Conservation (phyloP, 2,888 invertebrate species). For the Heliconius ismenius region DNA sequence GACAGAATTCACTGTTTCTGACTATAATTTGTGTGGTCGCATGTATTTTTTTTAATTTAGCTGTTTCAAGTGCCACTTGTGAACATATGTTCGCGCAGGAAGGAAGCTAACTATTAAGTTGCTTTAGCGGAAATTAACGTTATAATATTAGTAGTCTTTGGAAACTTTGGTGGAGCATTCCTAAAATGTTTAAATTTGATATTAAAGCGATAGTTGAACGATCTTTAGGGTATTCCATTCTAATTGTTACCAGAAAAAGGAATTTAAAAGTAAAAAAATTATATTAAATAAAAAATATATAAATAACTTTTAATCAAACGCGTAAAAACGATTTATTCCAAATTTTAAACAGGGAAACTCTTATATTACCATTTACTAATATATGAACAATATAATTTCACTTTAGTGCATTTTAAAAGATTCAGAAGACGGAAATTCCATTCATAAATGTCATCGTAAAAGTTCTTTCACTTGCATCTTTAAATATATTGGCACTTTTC, state of each 20-base stretch:
- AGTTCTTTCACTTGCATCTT: conserved; percentile 37
- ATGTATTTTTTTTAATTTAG: not conserved
- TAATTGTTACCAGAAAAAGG: not conserved
- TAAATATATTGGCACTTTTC: not conserved
- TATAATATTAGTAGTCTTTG: not conserved
- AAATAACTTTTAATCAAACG: not conserved
- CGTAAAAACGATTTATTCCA: not conserved
- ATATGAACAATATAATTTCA: conserved; percentile 15
- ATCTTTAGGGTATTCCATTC: not conserved
- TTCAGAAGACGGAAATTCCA: conserved; percentile 29
- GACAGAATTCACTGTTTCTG: not conserved
- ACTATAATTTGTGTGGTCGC: not conserved
- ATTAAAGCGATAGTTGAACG: not conserved
- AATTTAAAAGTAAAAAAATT: not conserved
- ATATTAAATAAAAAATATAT: not conserved
- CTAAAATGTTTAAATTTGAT: not conserved
- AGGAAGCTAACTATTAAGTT: conserved; percentile 44
- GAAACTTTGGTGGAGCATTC: not conserved
- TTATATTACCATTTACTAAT: not conserved
- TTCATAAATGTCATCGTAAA: conserved; percentile 40
- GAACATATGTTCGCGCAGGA: conserved; percentile 41
- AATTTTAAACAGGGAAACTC: not conserved
- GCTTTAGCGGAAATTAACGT: conserved; percentile 27
- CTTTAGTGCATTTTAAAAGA: conserved; percentile 25
- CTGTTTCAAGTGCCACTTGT: conserved; percentile 33